phyloP scores from a whole-genome alignment of 2,797 vertebrate species.

The Scarus forsteni region DNA sequence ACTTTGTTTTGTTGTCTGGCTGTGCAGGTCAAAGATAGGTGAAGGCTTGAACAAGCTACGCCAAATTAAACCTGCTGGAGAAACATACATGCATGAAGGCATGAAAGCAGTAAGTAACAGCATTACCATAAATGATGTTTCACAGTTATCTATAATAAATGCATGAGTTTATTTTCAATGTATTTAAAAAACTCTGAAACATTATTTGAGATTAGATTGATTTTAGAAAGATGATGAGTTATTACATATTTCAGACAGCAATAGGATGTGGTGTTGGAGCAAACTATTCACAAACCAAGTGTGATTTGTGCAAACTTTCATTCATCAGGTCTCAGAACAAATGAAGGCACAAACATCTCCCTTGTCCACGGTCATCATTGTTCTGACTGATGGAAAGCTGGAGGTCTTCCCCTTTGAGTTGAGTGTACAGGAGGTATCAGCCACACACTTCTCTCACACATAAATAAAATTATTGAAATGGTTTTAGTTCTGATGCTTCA shows the following conservation, averaged over 20 bases:
- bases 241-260: too few species aligned
- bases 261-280: too few species aligned
- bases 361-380: slow-evolving; percentile 92
- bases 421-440: slow-evolving; percentile 88
- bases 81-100: slow-evolving; percentile 96
- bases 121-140: not conserved
- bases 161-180: not conserved
- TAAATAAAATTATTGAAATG: not conserved
- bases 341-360: slow-evolving; percentile 85
- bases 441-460: not conserved
- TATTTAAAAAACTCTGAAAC: not conserved
- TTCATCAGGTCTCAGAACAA: slow-evolving; percentile 85
- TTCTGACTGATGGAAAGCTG: slow-evolving; percentile 95
- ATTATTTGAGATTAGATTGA: too few species aligned
- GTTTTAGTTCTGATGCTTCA: not conserved
- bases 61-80: slow-evolving; percentile 88
- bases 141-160: not conserved
- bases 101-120: slow-evolving; percentile 85
- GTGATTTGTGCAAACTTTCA: not conserved
- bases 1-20: slow-evolving; percentile 7
- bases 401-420: slow-evolving; percentile 86
- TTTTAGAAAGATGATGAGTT: too few species aligned
- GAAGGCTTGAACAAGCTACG: slow-evolving; percentile 88
- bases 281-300: too few species aligned
- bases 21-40: slow-evolving; percentile 81